These are phyloP conservation scores for Lacerta viridis DNA, from an alignment of 2,797 vertebrate species.

Conservation along the genomic window DNA sequence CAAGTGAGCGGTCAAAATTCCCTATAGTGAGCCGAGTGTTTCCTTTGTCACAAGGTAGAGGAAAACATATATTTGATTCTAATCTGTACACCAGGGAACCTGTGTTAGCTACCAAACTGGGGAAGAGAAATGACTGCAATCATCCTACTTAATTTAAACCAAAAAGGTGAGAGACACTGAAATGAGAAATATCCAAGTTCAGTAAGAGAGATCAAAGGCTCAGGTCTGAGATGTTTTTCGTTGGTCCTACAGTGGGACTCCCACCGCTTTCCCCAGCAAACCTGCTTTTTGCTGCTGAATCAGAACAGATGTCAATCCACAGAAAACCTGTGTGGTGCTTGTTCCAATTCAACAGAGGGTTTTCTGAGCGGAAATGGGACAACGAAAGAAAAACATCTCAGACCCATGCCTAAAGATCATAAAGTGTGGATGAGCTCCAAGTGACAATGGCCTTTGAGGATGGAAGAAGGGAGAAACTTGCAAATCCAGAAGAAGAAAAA, in stretches of 20 bases:
- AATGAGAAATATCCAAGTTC: not conserved
- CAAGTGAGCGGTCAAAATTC: slow-evolving; percentile 59
- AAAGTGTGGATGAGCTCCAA: too few relatives aligned
- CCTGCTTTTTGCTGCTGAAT: too few relatives aligned
- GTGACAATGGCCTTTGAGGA: not conserved
- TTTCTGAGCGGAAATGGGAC: too few relatives aligned
- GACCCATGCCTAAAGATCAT: too few relatives aligned
- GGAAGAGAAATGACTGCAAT: too few relatives aligned
- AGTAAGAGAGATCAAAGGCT: not conserved
- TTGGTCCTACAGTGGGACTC: too few relatives aligned
- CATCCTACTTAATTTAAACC: not conserved
- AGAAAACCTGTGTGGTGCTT: too few relatives aligned
- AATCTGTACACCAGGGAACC: slow-evolving; percentile 48
- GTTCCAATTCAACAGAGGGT: too few relatives aligned
- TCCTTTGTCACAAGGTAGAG: slow-evolving; percentile 46
- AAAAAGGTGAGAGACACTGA: not conserved
- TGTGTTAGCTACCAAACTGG: slow-evolving; percentile 30
- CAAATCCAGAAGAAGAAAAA: not conserved
- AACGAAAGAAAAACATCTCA: too few relatives aligned
- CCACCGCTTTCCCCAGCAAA: too few relatives aligned
- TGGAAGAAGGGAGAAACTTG: not conserved
- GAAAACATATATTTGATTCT: slow-evolving; percentile 61
- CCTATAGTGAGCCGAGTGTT: slow-evolving; percentile 54
- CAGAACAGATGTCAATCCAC: too few relatives aligned
- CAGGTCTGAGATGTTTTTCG: too few relatives aligned